A percentile compares a stretch with the other conserved stretches of the same genome.
These are phyloP conservation scores for Cyclophora punctaria DNA, from an alignment of 2,888 invertebrate species.

Conservation along the genomic window DNA sequence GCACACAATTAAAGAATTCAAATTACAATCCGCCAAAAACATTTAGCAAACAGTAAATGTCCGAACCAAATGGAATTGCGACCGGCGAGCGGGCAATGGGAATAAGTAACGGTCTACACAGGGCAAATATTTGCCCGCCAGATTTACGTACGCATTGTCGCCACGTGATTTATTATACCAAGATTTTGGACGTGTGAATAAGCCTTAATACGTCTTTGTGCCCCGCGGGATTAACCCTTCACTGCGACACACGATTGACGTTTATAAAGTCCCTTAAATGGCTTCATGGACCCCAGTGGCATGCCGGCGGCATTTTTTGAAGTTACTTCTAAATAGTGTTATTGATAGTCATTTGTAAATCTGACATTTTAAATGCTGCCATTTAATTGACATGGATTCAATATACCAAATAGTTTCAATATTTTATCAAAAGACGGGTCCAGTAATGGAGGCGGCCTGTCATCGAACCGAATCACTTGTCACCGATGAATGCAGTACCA, in stretches of 20 bases:
- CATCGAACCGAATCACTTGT: slow-evolving; percentile 9
- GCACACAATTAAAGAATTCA: neutral
- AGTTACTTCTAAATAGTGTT: no score
- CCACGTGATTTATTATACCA: slow-evolving; percentile 31
- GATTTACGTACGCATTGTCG: slow-evolving; percentile 18
- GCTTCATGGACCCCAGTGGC: slow-evolving; percentile 14
- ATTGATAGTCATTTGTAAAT: no score
- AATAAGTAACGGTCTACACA: slow-evolving; percentile 7
- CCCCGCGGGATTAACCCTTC: slow-evolving; percentile 29
- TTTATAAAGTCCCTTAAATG: slow-evolving; percentile 23
- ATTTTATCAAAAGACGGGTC: no score
- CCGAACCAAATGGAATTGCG: slow-evolving; percentile 12
- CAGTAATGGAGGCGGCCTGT: neutral
- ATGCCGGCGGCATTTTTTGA: slow-evolving; percentile 7
- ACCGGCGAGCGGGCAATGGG: slow-evolving; percentile 5
- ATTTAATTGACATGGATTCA: no score
- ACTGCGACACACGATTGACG: slow-evolving; percentile 25
- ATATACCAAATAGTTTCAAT: no score
- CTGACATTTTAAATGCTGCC: no score
- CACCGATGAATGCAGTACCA: slow-evolving; percentile 20
- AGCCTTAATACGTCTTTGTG: slow-evolving; percentile 38
- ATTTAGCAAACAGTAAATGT: slow-evolving; percentile 5
- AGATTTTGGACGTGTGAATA: slow-evolving; percentile 31
- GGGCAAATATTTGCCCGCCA: slow-evolving; percentile 23
- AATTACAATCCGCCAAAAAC: neutral